These are phyloP conservation scores for Atta cephalotes DNA, from an alignment of 1,140 invertebrate species.

Conservation along the genomic window DNA sequence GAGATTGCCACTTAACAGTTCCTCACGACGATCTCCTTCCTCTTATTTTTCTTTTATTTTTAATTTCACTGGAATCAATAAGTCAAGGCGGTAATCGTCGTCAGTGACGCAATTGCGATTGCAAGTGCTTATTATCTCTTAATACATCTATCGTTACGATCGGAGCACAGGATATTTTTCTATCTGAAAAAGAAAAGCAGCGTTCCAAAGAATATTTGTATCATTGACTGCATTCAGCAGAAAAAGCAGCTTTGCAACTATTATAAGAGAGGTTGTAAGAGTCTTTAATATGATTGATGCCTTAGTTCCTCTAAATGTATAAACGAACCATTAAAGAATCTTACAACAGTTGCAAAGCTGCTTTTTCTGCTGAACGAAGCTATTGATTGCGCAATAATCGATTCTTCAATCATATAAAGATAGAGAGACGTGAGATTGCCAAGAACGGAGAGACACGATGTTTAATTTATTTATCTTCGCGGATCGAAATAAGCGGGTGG, in stretches of 20 bases:
- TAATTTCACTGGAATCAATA: conserved; percentile 3
- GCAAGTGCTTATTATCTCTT: neutral
- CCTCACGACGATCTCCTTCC: neutral
- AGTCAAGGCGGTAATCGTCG: conserved; percentile 16
- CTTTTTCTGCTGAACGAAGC: too few relatives aligned
- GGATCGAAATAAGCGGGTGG: conserved; percentile 14
- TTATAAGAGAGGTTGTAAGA: too few relatives aligned
- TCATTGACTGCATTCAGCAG: too few relatives aligned
- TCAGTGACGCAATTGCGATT: conserved; percentile 13
- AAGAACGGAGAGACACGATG: neutral
- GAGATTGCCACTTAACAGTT: conserved; percentile 1
- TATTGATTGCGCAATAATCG: conserved; percentile 20
- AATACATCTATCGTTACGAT: neutral
- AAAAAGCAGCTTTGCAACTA: too few relatives aligned
- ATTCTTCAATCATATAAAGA: neutral
- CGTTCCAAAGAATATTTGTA: neutral
- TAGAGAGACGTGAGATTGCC: conserved; percentile 2
- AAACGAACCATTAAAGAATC: too few relatives aligned
- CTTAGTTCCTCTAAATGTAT: too few relatives aligned
- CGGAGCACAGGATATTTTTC: conserved; percentile 9
- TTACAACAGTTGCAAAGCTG: too few relatives aligned
- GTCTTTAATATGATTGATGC: too few relatives aligned
- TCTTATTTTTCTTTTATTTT: neutral
- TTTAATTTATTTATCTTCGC: conserved; percentile 36
- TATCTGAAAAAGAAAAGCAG: neutral